Evolutionary conservation across 2,888 invertebrate genomes (phyloP).

Genomic region (Aphrophora alni): DNA sequence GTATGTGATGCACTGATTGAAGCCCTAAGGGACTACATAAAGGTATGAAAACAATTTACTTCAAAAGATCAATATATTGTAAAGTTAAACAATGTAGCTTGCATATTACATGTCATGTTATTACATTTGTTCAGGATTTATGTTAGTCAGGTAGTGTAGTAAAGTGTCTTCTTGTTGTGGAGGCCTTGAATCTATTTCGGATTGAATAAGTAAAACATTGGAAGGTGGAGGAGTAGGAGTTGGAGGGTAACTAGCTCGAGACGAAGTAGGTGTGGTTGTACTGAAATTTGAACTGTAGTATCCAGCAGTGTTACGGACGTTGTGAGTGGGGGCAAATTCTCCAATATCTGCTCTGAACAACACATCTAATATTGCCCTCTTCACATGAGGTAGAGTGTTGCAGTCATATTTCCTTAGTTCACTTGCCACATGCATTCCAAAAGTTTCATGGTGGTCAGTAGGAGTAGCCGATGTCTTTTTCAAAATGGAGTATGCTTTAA

Average conservation of each 20-base stretch:
- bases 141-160: too few species aligned
- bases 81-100: too few species aligned
- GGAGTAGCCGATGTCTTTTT: not conserved
- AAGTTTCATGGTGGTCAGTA: not conserved
- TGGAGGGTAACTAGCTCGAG: slow-evolving; percentile 9
- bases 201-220: too few species aligned
- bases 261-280: not conserved
- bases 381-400: not conserved
- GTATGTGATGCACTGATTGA: too few species aligned
- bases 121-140: too few species aligned
- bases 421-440: slow-evolving; percentile 25
- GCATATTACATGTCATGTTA: too few species aligned
- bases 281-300: slow-evolving; percentile 11
- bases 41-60: too few species aligned
- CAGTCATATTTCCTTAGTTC: slow-evolving; percentile 7
- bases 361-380: slow-evolving; percentile 27
- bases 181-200: not conserved
- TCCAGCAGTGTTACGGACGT: not conserved
- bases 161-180: not conserved
- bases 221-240: not conserved
- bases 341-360: slow-evolving; percentile 34
- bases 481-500: not conserved
- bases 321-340: not conserved
- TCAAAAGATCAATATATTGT: too few species aligned
- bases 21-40: too few species aligned